phyloP scores from a whole-genome alignment of 2,113 vertebrate genomes.

The Tautogolabrus adspersus region DNA sequence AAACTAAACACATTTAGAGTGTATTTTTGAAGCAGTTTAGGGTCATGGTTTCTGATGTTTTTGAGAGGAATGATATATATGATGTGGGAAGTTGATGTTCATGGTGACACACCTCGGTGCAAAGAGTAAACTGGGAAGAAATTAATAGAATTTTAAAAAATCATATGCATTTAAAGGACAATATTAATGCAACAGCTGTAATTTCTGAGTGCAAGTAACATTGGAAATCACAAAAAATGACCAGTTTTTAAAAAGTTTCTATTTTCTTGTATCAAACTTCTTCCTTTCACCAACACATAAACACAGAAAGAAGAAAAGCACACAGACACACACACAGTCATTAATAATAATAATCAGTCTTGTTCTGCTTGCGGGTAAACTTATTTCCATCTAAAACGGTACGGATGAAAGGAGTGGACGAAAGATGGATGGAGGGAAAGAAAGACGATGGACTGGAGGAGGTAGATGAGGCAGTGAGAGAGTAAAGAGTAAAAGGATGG shows the following conservation, averaged over 20 bases:
- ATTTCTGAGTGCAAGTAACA: not conserved
- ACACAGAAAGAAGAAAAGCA: not conserved
- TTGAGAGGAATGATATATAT: no score
- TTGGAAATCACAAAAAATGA: not conserved
- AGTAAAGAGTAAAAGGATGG: not conserved
- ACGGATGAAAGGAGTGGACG: constrained; percentile 17
- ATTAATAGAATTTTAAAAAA: no score
- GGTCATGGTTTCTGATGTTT: no score
- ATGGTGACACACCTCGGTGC: no score
- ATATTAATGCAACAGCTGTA: not conserved
- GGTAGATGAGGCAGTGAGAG: not conserved
- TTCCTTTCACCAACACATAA: constrained; percentile 1
- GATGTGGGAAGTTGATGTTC: no score
- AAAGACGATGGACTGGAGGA: not conserved
- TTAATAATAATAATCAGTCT: constrained; percentile 40
- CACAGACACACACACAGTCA: constrained; percentile 16
- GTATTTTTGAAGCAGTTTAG: no score
- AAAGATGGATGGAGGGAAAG: constrained; percentile 10
- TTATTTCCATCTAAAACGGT: constrained; percentile 47
- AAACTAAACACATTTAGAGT: no score
- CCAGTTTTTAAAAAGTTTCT: not conserved
- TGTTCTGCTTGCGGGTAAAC: constrained; percentile 42
- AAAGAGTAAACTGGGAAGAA: no score
- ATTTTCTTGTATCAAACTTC: no score
- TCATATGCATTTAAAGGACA: no score